Evolutionary conservation across 2,888 invertebrate species (phyloP).

Genomic region (Papilio demoleus): DNA sequence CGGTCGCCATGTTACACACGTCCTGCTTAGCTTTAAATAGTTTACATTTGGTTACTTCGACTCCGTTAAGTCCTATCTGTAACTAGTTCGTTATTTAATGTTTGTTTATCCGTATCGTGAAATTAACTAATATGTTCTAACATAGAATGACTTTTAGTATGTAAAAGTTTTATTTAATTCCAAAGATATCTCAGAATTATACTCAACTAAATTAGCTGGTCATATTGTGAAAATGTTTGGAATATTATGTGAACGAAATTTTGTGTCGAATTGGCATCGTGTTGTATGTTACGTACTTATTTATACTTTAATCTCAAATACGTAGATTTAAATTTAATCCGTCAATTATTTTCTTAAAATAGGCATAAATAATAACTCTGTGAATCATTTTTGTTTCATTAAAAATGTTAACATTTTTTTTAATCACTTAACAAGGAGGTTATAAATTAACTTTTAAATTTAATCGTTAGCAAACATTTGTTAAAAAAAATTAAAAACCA

Average conservation of each 20-base stretch:
- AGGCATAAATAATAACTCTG: constrained; percentile 54
- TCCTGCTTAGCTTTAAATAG: constrained; percentile 81
- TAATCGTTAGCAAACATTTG: neutral
- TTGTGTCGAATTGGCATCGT: neutral
- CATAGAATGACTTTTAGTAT: constrained; percentile 8
- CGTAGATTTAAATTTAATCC: constrained; percentile 45
- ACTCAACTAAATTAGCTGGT: constrained; percentile 25
- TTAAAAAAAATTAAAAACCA: no score
- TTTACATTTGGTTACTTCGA: constrained; percentile 56
- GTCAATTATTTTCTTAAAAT: constrained; percentile 68
- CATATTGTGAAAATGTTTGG: constrained; percentile 14
- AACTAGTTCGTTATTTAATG: constrained; percentile 41
- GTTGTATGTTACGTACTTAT: constrained; percentile 20
- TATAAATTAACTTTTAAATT: neutral
- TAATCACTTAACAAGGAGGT: neutral
- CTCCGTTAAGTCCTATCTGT: constrained; percentile 49
- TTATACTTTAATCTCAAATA: neutral
- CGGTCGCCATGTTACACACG: constrained; percentile 63
- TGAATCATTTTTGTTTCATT: neutral
- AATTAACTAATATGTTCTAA: neutral
- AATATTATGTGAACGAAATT: constrained; percentile 14
- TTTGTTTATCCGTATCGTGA: constrained; percentile 8
- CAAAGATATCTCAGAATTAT: constrained; percentile 37
- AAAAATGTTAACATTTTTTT: neutral
- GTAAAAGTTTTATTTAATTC: constrained; percentile 33